phyloP scores from a whole-genome alignment of 2,888 invertebrate species.

The Apoda limacodes region DNA sequence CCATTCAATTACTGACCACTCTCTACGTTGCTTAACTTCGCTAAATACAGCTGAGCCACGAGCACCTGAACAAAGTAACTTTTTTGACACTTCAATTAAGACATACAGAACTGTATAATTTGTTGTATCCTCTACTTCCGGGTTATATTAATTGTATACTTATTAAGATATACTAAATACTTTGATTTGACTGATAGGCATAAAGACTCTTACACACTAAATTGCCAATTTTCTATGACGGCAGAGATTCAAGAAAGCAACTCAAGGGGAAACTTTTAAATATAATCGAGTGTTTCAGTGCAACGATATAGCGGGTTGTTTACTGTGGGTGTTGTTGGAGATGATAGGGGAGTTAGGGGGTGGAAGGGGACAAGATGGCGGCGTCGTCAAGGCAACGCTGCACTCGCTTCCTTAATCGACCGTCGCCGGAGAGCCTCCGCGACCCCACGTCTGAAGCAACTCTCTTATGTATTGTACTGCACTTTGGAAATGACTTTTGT shows the following conservation, averaged over 20 bases:
- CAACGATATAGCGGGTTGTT: constrained; percentile 64
- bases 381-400: constrained; percentile 64
- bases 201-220: too few relatives aligned
- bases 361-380: constrained; percentile 58
- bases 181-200: too few relatives aligned
- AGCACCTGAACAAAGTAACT: too few relatives aligned
- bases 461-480: constrained; percentile 65
- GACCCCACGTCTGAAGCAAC: constrained; percentile 35
- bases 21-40: too few relatives aligned
- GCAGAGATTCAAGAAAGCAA: constrained; percentile 39
- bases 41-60: too few relatives aligned
- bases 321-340: constrained; percentile 40
- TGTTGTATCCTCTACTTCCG: too few relatives aligned
- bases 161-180: too few relatives aligned
- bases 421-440: constrained; percentile 55
- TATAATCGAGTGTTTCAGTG: constrained; percentile 68
- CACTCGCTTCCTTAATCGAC: constrained; percentile 70
- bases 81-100: too few relatives aligned
- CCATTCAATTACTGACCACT: too few relatives aligned
- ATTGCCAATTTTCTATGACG: constrained; percentile 44
- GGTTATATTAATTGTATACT: too few relatives aligned
- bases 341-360: constrained; percentile 23
- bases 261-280: constrained; percentile 50
- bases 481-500: constrained; percentile 41
- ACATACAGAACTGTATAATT: too few relatives aligned